Conservation (phyloP, 37 sponge, comb jelly and placozoan species). For the Tethya wilhelma region DNA sequence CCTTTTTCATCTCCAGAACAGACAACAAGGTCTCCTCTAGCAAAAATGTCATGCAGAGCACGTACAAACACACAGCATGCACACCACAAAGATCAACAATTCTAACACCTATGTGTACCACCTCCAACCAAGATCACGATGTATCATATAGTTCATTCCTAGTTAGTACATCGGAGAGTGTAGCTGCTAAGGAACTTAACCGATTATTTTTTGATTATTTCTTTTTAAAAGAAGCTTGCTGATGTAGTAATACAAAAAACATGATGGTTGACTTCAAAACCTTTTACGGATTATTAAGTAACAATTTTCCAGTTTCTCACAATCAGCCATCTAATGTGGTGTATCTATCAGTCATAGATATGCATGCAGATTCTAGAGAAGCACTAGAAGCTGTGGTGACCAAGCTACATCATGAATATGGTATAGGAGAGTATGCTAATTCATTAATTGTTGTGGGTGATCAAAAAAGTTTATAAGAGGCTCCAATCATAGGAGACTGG, state of each 20-base stretch:
- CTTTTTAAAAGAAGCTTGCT: background rate
- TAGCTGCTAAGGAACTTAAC: background rate
- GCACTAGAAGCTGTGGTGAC: background rate
- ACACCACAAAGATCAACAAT: background rate
- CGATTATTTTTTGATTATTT: background rate
- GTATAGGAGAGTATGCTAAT: background rate
- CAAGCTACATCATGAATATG: background rate
- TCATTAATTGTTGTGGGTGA: background rate
- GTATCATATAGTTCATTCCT: background rate
- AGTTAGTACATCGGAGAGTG: background rate
- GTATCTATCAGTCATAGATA: conserved; percentile 9
- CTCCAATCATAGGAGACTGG: conserved; percentile 38
- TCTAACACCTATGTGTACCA: background rate
- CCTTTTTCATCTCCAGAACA: background rate
- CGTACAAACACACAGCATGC: background rate
- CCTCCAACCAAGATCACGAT: background rate
- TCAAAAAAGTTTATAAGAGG: too few relatives aligned
- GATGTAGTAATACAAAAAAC: background rate
- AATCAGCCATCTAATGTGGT: background rate
- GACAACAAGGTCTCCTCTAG: background rate
- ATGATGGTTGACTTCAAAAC: conserved; percentile 4
- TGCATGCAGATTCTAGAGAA: background rate
- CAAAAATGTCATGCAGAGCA: background rate
- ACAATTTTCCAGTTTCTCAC: background rate
- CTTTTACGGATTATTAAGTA: background rate